Base-by-base conservation (phyloP, 37 sponge, comb jelly and placozoan species). In the Ianthella basta region DNA sequence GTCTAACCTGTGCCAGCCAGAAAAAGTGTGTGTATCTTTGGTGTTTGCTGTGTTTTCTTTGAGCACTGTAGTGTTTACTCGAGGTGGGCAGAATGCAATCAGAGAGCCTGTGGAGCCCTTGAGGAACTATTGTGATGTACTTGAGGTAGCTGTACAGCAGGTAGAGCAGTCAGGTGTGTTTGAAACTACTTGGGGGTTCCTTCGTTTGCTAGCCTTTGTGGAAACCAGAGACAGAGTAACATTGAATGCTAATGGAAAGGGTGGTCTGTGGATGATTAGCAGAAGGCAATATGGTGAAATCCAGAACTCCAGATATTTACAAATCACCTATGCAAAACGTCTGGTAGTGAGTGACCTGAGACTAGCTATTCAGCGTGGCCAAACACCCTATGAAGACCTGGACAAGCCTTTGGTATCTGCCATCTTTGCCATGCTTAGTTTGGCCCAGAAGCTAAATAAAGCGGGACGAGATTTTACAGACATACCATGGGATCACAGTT, bases 171-270 rank as follows among this genome's bases (percentile, higher is more conserved):
- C 66, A 10, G 8, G 20, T 29, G 12, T 16, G 29, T 64, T 20
- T 64, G 66, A 30, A 10, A 64, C 66, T 8, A 64, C 66, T 20
- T 29, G 23, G 27, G 23, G 14, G 23, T 72, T 72, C 30, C 37
- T 72, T 72, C 73, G 73, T 19, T 72, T 72, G 41, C 73, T 72
- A 37, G 73, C 73, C 12, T 72, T 72, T 72, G 73, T 72, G 14
- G 73, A 72, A 30, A 72, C 73, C 32, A 72, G 73, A 72, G 73
- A 72, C 36, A 40, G 73, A 34, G n/a, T n/a, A n/a, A 40, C 32
- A 72, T 12, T 13, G 23, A 23, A 38, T 37, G 14, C 73, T 30
- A 72, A 33, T 30, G 41, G 41, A 5, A 72, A 33, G 20, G 73
- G 73, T 8, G 73, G 73, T 37, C 41, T 72, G 35, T 72, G 73